Evolutionary conservation across 2,113 vertebrate species (phyloP).

Genomic region (Nansenia antarctica): DNA sequence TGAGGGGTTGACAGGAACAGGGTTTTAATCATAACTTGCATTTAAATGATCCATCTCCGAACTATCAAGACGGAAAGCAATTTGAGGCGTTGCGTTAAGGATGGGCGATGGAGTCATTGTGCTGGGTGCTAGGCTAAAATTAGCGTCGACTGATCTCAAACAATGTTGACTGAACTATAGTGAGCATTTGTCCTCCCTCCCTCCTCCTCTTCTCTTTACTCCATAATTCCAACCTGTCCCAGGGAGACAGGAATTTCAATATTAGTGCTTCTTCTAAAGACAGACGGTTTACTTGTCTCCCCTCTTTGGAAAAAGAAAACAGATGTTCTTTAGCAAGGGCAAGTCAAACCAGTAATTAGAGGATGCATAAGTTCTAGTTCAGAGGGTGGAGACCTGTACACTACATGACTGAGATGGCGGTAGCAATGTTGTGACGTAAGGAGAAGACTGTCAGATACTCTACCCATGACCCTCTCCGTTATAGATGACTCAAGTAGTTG

Average conservation of each 20-base stretch:
- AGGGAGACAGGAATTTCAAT: constrained; percentile 46
- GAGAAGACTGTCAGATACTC: too few relatives aligned
- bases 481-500: too few relatives aligned
- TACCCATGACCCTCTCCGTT: too few relatives aligned
- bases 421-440: constrained; percentile 29
- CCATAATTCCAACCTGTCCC: constrained; percentile 57
- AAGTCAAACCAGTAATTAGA: constrained; percentile 39
- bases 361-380: constrained; percentile 14
- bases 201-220: constrained; percentile 15
- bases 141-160: constrained; percentile 70
- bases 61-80: constrained; percentile 92
- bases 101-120: constrained; percentile 91
- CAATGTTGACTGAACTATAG: constrained; percentile 60
- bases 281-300: constrained; percentile 50
- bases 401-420: constrained; percentile 49
- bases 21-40: constrained; percentile 97
- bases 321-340: constrained; percentile 47
- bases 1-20: constrained; percentile 89
- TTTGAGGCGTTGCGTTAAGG: constrained; percentile 88
- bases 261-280: constrained; percentile 51
- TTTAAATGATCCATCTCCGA: constrained; percentile 92
- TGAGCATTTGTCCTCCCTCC: constrained; percentile 48
- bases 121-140: constrained; percentile 87
- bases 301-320: constrained; percentile 49
- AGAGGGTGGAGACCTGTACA: constrained; percentile 44